Evolutionary conservation across 1,140 invertebrate species (phyloP).

Genomic region (Lucilia sericata): DNA sequence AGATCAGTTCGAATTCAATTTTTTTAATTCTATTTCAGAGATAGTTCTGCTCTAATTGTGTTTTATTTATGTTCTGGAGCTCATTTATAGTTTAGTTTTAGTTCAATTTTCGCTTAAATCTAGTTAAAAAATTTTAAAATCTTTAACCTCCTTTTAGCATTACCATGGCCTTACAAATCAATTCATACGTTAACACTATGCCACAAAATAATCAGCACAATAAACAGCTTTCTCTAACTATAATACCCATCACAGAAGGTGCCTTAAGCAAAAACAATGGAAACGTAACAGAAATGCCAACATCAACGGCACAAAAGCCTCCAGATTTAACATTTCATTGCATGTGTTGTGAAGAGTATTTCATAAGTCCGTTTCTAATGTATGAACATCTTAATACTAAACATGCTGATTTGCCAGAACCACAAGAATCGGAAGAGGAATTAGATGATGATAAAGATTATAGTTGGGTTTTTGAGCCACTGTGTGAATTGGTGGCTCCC

Average conservation of each 20-base stretch:
- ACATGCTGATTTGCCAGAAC: slow-evolving; percentile 52
- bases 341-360: slow-evolving; percentile 63
- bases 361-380: slow-evolving; percentile 60
- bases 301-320: slow-evolving; percentile 45
- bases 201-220: neutral
- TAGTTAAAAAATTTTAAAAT: no score
- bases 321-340: slow-evolving; percentile 67
- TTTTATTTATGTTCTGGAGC: no score
- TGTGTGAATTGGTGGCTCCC: slow-evolving; percentile 52
- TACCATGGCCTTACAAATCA: slow-evolving; percentile 19
- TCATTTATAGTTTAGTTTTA: no score
- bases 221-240: slow-evolving; percentile 16
- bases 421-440: slow-evolving; percentile 48
- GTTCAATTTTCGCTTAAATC: no score
- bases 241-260: slow-evolving; percentile 35
- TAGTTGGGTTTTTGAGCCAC: slow-evolving; percentile 64
- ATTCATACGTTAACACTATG: neutral
- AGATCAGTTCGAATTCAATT: no score
- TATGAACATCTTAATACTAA: slow-evolving; percentile 64
- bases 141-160: neutral
- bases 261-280: neutral
- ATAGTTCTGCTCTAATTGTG: no score
- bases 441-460: slow-evolving; percentile 58
- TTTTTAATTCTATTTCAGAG: no score
- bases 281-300: slow-evolving; percentile 47